Conservation (phyloP, 2,888 invertebrate genomes). For the Sturmia bella region DNA sequence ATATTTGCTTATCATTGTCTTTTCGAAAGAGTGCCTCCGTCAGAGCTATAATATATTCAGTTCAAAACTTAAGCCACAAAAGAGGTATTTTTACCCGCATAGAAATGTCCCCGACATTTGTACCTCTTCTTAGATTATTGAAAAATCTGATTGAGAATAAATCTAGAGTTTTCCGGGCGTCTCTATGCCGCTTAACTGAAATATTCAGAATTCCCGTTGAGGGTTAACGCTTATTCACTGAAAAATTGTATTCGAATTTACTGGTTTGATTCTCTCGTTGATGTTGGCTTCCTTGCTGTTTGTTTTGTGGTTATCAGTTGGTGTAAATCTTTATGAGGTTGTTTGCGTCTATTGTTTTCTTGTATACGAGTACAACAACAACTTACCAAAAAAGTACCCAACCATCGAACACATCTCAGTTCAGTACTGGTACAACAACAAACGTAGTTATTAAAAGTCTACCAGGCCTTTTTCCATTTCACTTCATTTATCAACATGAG, state of each 20-base stretch:
- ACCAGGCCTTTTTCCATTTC: neutral
- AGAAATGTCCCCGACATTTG: too few species aligned
- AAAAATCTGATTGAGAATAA: too few species aligned
- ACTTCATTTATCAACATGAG: conserved; percentile 57
- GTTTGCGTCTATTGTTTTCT: conserved; percentile 66
- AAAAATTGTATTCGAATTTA: conserved; percentile 11
- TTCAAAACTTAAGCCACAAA: too few species aligned
- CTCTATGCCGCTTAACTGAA: too few species aligned
- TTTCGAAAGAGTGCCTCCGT: too few species aligned
- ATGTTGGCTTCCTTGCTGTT: conserved; percentile 59
- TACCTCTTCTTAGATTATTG: too few species aligned
- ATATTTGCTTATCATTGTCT: too few species aligned
- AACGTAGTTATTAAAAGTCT: conserved; percentile 9
- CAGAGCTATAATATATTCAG: too few species aligned
- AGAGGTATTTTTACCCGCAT: too few species aligned
- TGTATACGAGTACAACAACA: conserved; percentile 50
- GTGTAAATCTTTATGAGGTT: conserved; percentile 69
- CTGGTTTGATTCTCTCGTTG: conserved; percentile 24
- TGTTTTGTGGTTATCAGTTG: conserved; percentile 66
- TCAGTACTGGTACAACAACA: too few species aligned
- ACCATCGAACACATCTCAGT: neutral
- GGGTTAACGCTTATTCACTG: conserved; percentile 46
- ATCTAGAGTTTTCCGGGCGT: too few species aligned
- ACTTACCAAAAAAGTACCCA: conserved; percentile 21
- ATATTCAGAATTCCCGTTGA: neutral